Evolutionary conservation across 2,113 vertebrate species (phyloP).

Genomic region (Hydropotes inermis): DNA sequence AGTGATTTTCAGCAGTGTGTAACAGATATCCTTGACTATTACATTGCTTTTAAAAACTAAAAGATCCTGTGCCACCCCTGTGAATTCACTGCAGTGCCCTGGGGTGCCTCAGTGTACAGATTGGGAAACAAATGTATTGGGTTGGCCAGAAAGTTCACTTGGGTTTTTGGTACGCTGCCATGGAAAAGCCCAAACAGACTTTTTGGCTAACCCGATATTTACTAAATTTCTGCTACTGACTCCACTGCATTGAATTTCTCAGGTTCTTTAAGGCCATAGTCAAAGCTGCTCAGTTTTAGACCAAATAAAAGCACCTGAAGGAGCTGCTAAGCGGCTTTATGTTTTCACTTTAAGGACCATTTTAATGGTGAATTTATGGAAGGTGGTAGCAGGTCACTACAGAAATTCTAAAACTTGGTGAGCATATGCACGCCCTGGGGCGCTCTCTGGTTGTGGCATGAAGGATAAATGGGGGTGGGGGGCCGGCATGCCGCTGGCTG

Average conservation of each 20-base stretch:
- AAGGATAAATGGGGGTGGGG: not conserved
- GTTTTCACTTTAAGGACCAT: not conserved
- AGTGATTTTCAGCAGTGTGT: not conserved
- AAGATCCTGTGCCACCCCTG: not conserved
- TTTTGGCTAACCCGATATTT: not conserved
- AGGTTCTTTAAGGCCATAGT: not conserved
- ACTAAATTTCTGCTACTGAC: not conserved
- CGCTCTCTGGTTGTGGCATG: not conserved
- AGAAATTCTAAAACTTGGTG: not conserved
- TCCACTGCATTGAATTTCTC: not conserved
- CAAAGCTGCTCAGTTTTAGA: not conserved
- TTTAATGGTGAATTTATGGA: not conserved
- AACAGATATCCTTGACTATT: not conserved
- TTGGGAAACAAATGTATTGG: not conserved
- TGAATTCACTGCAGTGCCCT: not conserved
- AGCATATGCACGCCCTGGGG: not conserved
- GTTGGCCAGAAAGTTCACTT: not conserved
- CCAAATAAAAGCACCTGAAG: constrained; percentile 3
- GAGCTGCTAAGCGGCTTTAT: not conserved
- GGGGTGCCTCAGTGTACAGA: not conserved
- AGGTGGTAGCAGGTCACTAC: not conserved
- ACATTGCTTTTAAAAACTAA: not conserved
- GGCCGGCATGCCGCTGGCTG: not conserved
- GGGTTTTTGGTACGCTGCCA: not conserved
- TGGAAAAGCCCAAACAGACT: not conserved